Conservation (phyloP, 35 echinoderm and acorn worm genomes). For the Eucidaris tribuloides region DNA sequence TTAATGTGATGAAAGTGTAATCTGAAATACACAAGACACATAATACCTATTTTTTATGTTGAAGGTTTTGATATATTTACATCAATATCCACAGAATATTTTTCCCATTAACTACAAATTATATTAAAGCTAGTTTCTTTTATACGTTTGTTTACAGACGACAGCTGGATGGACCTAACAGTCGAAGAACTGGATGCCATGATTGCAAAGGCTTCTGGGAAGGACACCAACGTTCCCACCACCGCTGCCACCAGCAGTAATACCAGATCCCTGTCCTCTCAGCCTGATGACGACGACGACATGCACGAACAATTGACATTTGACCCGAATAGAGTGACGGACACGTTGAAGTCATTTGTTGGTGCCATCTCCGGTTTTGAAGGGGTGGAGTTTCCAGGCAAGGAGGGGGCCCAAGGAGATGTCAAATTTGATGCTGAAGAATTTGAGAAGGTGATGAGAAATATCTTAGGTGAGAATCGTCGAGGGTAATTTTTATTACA, state of each 20-base stretch:
- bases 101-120: too few species aligned
- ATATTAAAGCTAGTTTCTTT: too few species aligned
- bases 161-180: constrained; percentile 70
- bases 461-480: constrained; percentile 44
- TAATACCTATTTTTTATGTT: too few species aligned
- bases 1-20: too few species aligned
- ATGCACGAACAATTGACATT: too few species aligned
- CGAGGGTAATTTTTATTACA: too few species aligned
- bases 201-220: constrained; percentile 65
- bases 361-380: constrained; percentile 75
- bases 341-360: constrained; percentile 68
- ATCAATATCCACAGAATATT: too few species aligned
- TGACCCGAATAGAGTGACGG: constrained; percentile 36
- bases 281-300: background rate
- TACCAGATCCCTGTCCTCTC: too few species aligned
- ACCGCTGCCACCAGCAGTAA: background rate
- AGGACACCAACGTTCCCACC: background rate
- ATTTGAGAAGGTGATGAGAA: constrained; percentile 61
- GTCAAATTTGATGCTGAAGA: constrained; percentile 50
- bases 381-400: constrained; percentile 76
- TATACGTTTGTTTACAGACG: constrained; percentile 29
- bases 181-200: constrained; percentile 66
- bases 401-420: background rate
- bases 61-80: too few species aligned
- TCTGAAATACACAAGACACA: too few species aligned